These are phyloP conservation scores for Poecilia latipinna DNA, from an alignment of 2,113 vertebrate species.

Conservation along the genomic window DNA sequence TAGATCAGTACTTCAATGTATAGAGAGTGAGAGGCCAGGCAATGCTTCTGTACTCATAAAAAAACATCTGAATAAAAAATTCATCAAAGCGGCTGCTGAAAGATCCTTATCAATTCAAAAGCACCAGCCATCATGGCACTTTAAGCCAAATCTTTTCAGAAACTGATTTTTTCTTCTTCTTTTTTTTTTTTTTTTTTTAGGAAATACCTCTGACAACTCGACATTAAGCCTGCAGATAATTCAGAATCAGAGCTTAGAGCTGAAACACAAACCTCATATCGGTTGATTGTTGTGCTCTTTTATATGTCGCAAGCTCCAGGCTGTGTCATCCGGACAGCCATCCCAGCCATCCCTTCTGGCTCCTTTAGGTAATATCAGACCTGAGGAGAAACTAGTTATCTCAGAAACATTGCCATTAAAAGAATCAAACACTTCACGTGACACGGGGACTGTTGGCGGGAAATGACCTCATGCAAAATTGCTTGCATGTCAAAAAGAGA, in stretches of 20 bases:
- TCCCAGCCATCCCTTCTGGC: conserved; percentile 7
- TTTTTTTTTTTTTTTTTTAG: conserved; percentile 32
- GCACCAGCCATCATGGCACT: conserved; percentile 64
- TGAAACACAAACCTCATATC: conserved; percentile 67
- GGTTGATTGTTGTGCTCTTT: conserved; percentile 51
- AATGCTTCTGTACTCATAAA: conserved; percentile 3
- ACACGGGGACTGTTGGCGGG: conserved; percentile 13
- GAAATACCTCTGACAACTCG: conserved; percentile 69
- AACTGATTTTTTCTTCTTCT: conserved; percentile 43
- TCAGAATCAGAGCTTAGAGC: conserved; percentile 64
- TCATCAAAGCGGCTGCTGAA: conserved; percentile 51
- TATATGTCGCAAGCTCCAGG: conserved; percentile 42
- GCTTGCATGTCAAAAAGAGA: conserved; percentile 10
- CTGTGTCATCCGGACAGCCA: conserved; percentile 44
- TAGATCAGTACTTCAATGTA: conserved; percentile 58
- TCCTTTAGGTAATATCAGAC: conserved; percentile 39
- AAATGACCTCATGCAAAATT: conserved; percentile 31
- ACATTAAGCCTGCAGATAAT: conserved; percentile 66
- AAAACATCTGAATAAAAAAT: conserved; percentile 36
- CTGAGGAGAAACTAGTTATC: conserved; percentile 3
- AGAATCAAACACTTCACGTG: conserved; percentile 2
- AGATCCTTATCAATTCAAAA: conserved; percentile 69
- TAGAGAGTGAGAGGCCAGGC: conserved; percentile 9
- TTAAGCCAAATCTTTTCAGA: conserved; percentile 56
- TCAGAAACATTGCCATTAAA: conserved; percentile 4